These are phyloP conservation scores for Apostichopus japonicus DNA, from an alignment of 35 echinoderm and acorn worm species.

Conservation along the genomic window DNA sequence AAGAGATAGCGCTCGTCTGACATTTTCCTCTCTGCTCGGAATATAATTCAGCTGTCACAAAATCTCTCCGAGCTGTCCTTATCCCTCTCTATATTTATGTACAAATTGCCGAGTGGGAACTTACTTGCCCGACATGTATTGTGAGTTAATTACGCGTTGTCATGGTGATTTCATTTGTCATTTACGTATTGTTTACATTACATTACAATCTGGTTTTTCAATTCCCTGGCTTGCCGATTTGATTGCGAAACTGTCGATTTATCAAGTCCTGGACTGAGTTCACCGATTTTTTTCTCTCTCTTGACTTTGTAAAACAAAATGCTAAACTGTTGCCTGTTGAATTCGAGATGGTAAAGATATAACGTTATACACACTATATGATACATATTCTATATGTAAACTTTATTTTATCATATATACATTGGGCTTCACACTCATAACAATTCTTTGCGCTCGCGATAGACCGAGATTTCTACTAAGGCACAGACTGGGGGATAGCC, in stretches of 20 bases:
- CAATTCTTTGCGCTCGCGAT: too few species aligned
- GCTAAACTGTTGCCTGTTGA: neutral
- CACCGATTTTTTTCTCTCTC: neutral
- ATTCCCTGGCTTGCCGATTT: constrained; percentile 25
- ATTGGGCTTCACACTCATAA: too few species aligned
- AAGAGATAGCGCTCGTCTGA: neutral
- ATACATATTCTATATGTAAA: too few species aligned
- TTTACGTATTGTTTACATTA: constrained; percentile 57
- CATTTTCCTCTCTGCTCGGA: constrained; percentile 1
- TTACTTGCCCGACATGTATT: constrained; percentile 48
- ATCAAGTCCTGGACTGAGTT: constrained; percentile 19
- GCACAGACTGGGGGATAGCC: too few species aligned
- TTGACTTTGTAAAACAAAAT: neutral
- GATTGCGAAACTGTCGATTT: constrained; percentile 39
- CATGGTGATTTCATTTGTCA: constrained; percentile 49
- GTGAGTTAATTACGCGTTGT: constrained; percentile 39
- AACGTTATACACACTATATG: too few species aligned
- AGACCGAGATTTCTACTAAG: too few species aligned
- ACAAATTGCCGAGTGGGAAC: constrained; percentile 27
- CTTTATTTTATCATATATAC: too few species aligned
- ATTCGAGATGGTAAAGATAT: neutral
- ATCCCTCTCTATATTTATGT: neutral
- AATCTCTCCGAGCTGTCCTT: constrained; percentile 15
- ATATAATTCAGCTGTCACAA: constrained; percentile 38
- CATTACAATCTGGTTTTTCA: constrained; percentile 32